Percentiles rank a stretch among this genome's conserved stretches.
phyloP scores from a whole-genome alignment of 2,113 vertebrate species.

The Paralichthys olivaceus region DNA sequence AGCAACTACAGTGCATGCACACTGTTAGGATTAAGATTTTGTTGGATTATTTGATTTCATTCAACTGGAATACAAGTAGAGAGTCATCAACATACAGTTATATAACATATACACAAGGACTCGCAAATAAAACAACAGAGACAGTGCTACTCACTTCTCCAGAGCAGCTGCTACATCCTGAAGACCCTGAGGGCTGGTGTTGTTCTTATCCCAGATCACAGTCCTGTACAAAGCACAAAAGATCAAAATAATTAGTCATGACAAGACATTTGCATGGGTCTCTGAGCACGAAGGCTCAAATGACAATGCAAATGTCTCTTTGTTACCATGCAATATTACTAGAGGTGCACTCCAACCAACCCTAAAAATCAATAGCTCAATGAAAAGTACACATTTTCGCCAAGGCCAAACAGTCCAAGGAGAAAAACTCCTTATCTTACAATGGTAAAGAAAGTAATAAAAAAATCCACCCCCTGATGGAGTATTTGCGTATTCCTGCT shows the following conservation, averaged over 20 bases:
- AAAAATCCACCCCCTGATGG: no score
- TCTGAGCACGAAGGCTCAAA: background rate
- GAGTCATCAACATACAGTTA: background rate
- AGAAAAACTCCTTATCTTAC: no score
- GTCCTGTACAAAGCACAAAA: slow-evolving; percentile 82
- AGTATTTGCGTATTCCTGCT: no score
- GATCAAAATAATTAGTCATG: background rate
- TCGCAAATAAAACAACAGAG: slow-evolving; percentile 1
- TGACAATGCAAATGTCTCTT: no score
- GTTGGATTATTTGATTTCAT: background rate
- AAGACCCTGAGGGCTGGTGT: slow-evolving; percentile 94
- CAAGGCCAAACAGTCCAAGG: no score
- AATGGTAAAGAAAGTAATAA: no score
- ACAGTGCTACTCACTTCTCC: slow-evolving; percentile 89
- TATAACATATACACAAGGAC: background rate
- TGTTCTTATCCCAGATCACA: slow-evolving; percentile 98
- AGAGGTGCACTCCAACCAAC: no score
- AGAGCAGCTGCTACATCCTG: slow-evolving; percentile 96
- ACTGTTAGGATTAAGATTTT: background rate
- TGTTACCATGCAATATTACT: no score
- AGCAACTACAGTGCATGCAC: no score
- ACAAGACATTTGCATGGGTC: background rate
- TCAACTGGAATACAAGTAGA: background rate
- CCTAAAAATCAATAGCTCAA: no score
- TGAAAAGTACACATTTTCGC: no score